Percentiles rank a stretch among this genome's conserved stretches.
phyloP scores from a whole-genome alignment of 2,888 invertebrate species.

The Blera fallax region DNA sequence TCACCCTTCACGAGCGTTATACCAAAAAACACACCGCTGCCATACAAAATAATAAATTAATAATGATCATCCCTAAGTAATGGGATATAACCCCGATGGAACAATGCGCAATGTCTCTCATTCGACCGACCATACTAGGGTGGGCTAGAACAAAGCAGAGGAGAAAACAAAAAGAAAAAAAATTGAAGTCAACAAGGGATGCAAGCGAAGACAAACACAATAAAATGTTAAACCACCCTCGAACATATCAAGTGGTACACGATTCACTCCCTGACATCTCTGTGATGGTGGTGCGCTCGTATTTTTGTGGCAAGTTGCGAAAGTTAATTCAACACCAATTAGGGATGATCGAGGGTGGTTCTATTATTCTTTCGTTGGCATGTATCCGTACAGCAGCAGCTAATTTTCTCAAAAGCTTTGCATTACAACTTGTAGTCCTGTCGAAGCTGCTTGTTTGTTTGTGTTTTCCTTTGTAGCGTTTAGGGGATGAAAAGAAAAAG shows the following conservation, averaged over 20 bases:
- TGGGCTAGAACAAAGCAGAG: no score
- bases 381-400: slow-evolving; percentile 47
- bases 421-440: slow-evolving; percentile 16
- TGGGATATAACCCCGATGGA: slow-evolving; percentile 53
- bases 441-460: slow-evolving; percentile 29
- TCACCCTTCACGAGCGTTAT: slow-evolving; percentile 17
- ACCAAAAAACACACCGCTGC: slow-evolving; percentile 28
- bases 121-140: background rate
- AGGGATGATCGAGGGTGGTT: slow-evolving; percentile 79
- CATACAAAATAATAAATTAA: slow-evolving; percentile 58
- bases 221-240: slow-evolving; percentile 68
- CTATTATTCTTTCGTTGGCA: slow-evolving; percentile 32
- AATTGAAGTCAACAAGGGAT: slow-evolving; percentile 72
- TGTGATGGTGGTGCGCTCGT: slow-evolving; percentile 50
- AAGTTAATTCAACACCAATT: slow-evolving; percentile 82
- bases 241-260: slow-evolving; percentile 47
- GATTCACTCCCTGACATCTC: slow-evolving; percentile 61
- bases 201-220: slow-evolving; percentile 72
- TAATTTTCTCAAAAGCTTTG: slow-evolving; percentile 69
- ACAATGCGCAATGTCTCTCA: slow-evolving; percentile 52
- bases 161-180: background rate
- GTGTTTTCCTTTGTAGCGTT: background rate
- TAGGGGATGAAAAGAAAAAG: slow-evolving; percentile 54
- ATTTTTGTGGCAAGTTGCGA: slow-evolving; percentile 72
- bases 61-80: slow-evolving; percentile 72